Evolutionary conservation across 2,888 invertebrate species (phyloP).

Genomic region (Branchellion lobata): DNA sequence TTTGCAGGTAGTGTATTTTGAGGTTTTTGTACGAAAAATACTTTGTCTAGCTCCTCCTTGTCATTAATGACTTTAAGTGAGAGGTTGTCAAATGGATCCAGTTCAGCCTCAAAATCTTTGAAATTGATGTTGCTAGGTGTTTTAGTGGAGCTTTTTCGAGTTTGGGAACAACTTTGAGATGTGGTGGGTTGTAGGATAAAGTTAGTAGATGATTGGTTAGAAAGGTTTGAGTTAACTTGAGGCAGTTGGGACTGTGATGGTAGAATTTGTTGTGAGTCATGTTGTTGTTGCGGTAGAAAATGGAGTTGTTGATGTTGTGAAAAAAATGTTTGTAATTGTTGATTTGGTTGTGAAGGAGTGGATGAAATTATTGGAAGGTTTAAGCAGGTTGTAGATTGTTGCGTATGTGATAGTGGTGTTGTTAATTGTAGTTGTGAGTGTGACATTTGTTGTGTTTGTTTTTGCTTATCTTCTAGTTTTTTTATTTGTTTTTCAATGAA

Average conservation of each 20-base stretch:
- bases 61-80: constrained; percentile 42
- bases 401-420: background rate
- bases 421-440: background rate
- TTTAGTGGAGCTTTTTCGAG: too few relatives aligned
- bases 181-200: background rate
- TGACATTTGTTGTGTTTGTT: background rate
- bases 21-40: constrained; percentile 28
- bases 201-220: background rate
- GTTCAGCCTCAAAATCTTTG: constrained; percentile 43
- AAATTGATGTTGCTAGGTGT: constrained; percentile 28
- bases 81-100: constrained; percentile 44
- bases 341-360: background rate
- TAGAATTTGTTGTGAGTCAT: too few relatives aligned
- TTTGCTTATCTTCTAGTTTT: background rate
- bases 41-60: constrained; percentile 42
- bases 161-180: background rate
- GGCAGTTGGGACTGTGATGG: background rate
- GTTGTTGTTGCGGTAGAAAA: too few relatives aligned
- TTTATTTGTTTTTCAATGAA: constrained; percentile 14
- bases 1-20: background rate
- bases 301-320: too few relatives aligned
- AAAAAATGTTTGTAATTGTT: too few relatives aligned
- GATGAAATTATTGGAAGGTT: background rate
- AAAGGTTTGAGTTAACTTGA: background rate
- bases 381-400: background rate